These are phyloP conservation scores for Psittacula cyanocephala DNA, from an alignment of 2,113 vertebrate species.

Conservation along the genomic window DNA sequence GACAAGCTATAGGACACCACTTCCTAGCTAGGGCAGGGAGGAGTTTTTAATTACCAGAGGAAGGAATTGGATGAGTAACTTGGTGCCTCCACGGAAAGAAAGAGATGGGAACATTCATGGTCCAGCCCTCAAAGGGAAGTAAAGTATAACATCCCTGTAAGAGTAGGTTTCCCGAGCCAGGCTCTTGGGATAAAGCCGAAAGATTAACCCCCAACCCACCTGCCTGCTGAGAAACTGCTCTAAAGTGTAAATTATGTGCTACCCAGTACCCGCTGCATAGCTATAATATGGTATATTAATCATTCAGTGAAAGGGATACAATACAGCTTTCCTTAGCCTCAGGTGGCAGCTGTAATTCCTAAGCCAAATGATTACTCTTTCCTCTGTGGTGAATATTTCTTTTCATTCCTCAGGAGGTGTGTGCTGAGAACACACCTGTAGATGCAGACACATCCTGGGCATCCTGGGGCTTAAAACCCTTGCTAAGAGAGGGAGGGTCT, in stretches of 20 bases:
- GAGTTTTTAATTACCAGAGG: not conserved
- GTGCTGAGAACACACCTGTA: not conserved
- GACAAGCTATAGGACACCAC: not conserved
- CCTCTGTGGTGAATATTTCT: not conserved
- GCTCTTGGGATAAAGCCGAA: not conserved
- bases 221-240: not conserved
- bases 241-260: not conserved
- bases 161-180: not conserved
- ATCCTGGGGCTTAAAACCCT: not conserved
- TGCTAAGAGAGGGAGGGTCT: fast-evolving
- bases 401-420: not conserved
- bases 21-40: not conserved
- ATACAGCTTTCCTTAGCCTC: not conserved
- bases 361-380: not conserved
- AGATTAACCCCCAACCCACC: not conserved
- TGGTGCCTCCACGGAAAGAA: not conserved
- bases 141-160: not conserved
- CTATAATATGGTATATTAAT: not conserved
- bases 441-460: not conserved
- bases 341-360: not conserved
- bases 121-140: not conserved
- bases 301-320: not conserved
- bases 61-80: not conserved
- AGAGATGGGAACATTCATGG: not conserved
- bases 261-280: not conserved